Evolutionary conservation across 2,113 vertebrate species (phyloP).

Genomic region (Phrynosoma blainvillii): DNA sequence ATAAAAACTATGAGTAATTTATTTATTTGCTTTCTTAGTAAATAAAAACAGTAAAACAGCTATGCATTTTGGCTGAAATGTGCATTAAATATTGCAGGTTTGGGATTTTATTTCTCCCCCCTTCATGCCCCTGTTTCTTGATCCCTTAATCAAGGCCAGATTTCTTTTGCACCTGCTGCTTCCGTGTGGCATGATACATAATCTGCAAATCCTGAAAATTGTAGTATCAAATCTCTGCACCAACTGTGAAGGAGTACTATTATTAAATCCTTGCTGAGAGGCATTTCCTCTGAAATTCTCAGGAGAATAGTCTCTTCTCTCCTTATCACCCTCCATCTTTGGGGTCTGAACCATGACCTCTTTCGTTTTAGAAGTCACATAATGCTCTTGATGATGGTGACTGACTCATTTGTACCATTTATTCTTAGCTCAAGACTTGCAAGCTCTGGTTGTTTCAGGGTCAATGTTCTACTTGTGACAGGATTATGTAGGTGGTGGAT

Average conservation of each 20-base stretch:
- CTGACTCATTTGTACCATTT: constrained; percentile 30
- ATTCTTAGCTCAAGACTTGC: constrained; percentile 47
- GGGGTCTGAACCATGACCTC: constrained; percentile 63
- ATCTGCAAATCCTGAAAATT: constrained; percentile 71
- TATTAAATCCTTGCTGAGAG: constrained; percentile 50
- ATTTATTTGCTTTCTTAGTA: neutral
- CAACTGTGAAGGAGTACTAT: constrained; percentile 62
- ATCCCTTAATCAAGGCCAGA: constrained; percentile 51
- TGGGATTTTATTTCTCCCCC: constrained; percentile 54
- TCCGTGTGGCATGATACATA: constrained; percentile 67
- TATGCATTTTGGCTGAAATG: neutral
- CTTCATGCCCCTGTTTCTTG: constrained; percentile 40
- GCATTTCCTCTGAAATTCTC: constrained; percentile 50
- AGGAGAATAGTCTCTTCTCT: constrained; percentile 26
- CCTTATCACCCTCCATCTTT: constrained; percentile 17
- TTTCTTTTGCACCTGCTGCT: constrained; percentile 75
- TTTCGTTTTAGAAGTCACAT: constrained; percentile 36
- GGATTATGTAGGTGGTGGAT: constrained; percentile 72
- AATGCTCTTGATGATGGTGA: constrained; percentile 41
- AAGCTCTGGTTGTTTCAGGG: constrained; percentile 52
- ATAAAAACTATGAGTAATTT: neutral
- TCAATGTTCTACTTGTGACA: too few species aligned
- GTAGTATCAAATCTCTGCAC: constrained; percentile 65
- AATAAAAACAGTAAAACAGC: neutral
- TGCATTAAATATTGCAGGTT: constrained; percentile 30